phyloP scores from a whole-genome alignment of 2,797 vertebrate genomes.

The Enteromius fasciolatus region DNA sequence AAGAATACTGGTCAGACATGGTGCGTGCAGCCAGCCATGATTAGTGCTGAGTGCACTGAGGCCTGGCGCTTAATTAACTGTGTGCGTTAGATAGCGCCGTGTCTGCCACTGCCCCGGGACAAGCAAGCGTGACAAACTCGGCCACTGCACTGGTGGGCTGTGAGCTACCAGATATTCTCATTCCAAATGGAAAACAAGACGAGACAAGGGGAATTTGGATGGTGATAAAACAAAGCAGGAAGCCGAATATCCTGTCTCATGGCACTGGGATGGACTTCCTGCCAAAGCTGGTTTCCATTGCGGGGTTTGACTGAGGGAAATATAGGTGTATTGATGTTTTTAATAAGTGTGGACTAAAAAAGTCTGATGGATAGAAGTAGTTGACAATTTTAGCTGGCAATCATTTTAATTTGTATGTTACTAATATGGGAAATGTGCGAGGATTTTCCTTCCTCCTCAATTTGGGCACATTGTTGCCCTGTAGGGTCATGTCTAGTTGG shows the following conservation, averaged over 20 bases:
- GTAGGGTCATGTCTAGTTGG: neutral
- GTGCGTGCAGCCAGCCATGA: constrained; percentile 55
- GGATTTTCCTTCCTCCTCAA: neutral
- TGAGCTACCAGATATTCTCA: constrained; percentile 44
- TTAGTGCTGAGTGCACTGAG: constrained; percentile 40
- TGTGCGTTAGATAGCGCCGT: constrained; percentile 43
- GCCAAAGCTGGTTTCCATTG: constrained; percentile 18
- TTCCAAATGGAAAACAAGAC: constrained; percentile 42
- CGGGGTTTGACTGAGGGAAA: neutral
- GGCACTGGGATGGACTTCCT: constrained; percentile 42
- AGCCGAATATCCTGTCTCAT: constrained; percentile 48
- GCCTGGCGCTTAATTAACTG: constrained; percentile 58
- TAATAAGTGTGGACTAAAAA: constrained; percentile 20
- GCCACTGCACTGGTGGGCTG: constrained; percentile 47
- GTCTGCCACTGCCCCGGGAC: constrained; percentile 44
- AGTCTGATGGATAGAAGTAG: constrained; percentile 4
- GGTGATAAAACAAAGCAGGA: constrained; percentile 45
- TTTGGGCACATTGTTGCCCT: neutral
- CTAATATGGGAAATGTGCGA: neutral
- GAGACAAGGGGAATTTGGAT: constrained; percentile 44
- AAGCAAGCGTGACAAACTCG: constrained; percentile 35
- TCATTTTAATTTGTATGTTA: neutral
- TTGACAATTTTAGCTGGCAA: neutral
- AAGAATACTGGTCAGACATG: constrained; percentile 55
- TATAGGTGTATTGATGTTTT: neutral